Conservation (phyloP, 2,888 invertebrate species). For the Diarsia dahlii region DNA sequence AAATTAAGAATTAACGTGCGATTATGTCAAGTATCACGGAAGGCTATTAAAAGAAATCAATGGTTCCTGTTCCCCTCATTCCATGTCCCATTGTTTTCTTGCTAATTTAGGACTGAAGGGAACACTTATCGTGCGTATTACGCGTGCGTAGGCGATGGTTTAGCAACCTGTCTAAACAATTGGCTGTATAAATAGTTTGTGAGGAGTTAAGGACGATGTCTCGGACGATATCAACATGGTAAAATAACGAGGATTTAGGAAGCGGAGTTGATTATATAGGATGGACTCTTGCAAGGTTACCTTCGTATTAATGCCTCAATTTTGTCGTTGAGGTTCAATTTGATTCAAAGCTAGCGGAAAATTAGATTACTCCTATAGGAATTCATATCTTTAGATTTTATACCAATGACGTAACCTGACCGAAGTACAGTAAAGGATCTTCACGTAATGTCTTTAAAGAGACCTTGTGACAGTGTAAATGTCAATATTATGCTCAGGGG, state of each 20-base stretch:
- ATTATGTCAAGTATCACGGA: slow-evolving; percentile 49
- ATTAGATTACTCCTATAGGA: neutral
- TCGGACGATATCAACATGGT: slow-evolving; percentile 41
- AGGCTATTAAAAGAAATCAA: slow-evolving; percentile 53
- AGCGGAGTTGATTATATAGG: neutral
- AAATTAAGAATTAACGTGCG: slow-evolving; percentile 52
- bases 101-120: slow-evolving; percentile 68
- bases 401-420: slow-evolving; percentile 35
- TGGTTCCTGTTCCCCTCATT: slow-evolving; percentile 49
- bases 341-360: slow-evolving; percentile 2
- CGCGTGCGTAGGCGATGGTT: slow-evolving; percentile 66
- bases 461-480: slow-evolving; percentile 35
- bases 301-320: neutral
- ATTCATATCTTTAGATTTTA: slow-evolving; percentile 49
- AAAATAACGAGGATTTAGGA: slow-evolving; percentile 25
- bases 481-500: slow-evolving; percentile 52
- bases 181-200: slow-evolving; percentile 64
- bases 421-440: slow-evolving; percentile 29
- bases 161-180: slow-evolving; percentile 66
- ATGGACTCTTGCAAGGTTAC: neutral
- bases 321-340: neutral
- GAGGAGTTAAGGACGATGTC: slow-evolving; percentile 45
- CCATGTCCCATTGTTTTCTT: slow-evolving; percentile 65
- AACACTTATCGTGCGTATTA: slow-evolving; percentile 67
- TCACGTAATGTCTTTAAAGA: slow-evolving; percentile 31